Base-by-base conservation (phyloP, 2,888 invertebrate genomes). In the Taphrorychus bicolor region DNA sequence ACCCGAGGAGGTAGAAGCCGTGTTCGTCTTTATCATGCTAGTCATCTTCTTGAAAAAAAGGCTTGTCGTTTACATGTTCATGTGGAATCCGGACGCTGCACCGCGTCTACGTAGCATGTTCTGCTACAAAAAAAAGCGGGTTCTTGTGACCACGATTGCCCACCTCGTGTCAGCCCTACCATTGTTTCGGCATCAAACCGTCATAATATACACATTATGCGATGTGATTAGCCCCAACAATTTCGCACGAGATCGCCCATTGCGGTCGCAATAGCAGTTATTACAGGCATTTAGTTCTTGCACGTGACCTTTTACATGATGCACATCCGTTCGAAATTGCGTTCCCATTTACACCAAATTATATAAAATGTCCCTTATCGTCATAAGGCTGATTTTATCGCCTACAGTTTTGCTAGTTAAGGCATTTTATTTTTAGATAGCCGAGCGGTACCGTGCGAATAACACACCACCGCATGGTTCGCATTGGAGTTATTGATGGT, bases 281-380 rank as follows among this genome's bases (percentile, higher is more conserved):
- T 65, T 65, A 65, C 59, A 65, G 41, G 59, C 65, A 65, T 65
- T 65, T 65, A 65, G 59, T 59, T 59, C 65, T 65, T 59, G 59
- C 65, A 59, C 59, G 65, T 58, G 48, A 40, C 49, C 51, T 45
- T 58, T 64, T 58, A 57, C 52, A 58, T 63, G 49, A 56, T 57
- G 58, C 56, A 56, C 62, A 62, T 32, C 32, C 32, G 32, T 32
- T 11, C 9, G 11, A 32, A 32, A 32, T 32, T 32, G 45, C 45
- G 16, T 45, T 45, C 5, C 45, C 14, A 45, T 16, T 16, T 14
- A 45, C 45, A 17, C 45, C 45, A 45, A 45, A 45, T 45, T 16
- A 16, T n/a, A 16, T 14, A 17, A 17, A 45, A 45, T 45, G 3
- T 32, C 32, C 32, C 32, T 32, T 32, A 32, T 32, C 32, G 32